phyloP scores from a whole-genome alignment of 2,113 vertebrate species.

The Piprites chloris region DNA sequence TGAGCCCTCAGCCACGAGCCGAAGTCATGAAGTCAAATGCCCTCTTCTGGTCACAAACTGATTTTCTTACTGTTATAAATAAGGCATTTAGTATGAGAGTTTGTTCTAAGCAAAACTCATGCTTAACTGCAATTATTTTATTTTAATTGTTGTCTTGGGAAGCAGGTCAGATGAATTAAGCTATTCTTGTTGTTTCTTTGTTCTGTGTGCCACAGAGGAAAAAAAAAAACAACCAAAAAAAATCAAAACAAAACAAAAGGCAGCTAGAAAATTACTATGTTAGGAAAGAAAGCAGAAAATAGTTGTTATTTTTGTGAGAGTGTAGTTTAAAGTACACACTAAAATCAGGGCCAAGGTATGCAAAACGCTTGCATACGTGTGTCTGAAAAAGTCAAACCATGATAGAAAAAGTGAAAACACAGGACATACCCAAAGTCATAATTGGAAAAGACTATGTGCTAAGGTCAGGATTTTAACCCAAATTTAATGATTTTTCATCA shows the following conservation, averaged over 20 bases:
- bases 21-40: neutral
- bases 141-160: neutral
- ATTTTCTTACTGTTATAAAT: neutral
- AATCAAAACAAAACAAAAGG: neutral
- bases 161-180: neutral
- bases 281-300: neutral
- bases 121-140: neutral
- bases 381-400: neutral
- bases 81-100: rapidly evolving
- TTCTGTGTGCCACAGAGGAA: neutral
- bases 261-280: neutral
- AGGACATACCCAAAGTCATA: neutral
- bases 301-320: neutral
- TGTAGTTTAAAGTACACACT: neutral
- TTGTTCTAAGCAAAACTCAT: neutral
- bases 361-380: neutral
- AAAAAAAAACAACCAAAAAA: neutral
- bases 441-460: neutral
- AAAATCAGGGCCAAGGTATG: neutral
- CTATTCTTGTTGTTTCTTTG: neutral
- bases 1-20: neutral
- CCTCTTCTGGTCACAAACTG: neutral
- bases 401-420: neutral
- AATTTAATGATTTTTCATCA: neutral
- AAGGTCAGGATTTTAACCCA: neutral